A percentile compares a stretch with the other conserved stretches of the same genome.
Conservation (phyloP, 2,888 invertebrate genomes). For the Synanthedon tipuliformis region DNA sequence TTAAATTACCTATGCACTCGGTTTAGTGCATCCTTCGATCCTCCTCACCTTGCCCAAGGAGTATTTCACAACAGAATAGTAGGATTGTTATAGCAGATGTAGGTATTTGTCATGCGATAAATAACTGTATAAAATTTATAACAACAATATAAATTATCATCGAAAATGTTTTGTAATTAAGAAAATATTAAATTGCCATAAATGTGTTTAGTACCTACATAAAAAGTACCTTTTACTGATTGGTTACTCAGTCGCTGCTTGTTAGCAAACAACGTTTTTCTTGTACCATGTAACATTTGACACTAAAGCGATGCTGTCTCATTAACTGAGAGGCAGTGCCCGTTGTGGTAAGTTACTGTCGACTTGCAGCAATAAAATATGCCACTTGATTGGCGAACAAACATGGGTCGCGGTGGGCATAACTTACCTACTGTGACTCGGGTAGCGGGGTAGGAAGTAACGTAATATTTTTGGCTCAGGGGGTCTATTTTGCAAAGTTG, state of each 20-base stretch:
- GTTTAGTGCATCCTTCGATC: too few species aligned
- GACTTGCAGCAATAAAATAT: constrained; percentile 48
- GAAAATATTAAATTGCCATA: too few species aligned
- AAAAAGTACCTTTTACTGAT: background rate
- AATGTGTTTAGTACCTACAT: background rate
- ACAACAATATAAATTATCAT: too few species aligned
- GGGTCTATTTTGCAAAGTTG: constrained; percentile 21
- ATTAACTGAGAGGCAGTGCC: constrained; percentile 51
- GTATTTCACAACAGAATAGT: too few species aligned
- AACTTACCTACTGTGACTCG: constrained; percentile 14
- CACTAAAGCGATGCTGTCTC: constrained; percentile 56
- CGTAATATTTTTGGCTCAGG: background rate
- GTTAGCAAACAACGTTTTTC: constrained; percentile 12
- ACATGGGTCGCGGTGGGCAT: constrained; percentile 21
- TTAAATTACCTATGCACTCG: too few species aligned
- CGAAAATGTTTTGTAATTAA: too few species aligned
- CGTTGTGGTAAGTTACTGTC: constrained; percentile 57
- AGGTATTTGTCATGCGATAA: too few species aligned
- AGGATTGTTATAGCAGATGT: too few species aligned
- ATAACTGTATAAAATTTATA: too few species aligned
- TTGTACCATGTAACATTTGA: constrained; percentile 36
- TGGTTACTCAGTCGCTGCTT: background rate
- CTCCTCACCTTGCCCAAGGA: too few species aligned
- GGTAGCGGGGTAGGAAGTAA: constrained; percentile 3
- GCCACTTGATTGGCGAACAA: constrained; percentile 55